Evolutionary conservation across 1,140 invertebrate genomes (phyloP).

Genomic region (Drosophila mojavensis): DNA sequence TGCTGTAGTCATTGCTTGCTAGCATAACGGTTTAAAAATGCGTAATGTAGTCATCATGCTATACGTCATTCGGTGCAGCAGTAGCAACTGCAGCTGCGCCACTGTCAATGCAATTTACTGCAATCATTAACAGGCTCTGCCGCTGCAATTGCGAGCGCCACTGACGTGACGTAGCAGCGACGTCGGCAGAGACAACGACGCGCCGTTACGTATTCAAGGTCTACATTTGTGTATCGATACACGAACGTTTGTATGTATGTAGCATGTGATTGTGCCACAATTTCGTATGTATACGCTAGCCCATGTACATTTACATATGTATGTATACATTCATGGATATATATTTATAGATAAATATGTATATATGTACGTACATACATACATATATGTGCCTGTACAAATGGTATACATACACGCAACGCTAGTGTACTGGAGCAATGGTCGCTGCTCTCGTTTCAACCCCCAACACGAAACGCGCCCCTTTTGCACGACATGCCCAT

Average conservation of each 20-base stretch:
- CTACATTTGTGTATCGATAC: conserved; percentile 71
- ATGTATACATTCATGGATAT: conserved; percentile 9
- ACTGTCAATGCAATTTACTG: conserved; percentile 7
- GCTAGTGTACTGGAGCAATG: conserved; percentile 26
- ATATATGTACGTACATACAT: neutral
- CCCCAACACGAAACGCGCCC: conserved; percentile 48
- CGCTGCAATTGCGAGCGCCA: conserved; percentile 13
- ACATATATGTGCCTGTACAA: conserved; percentile 21
- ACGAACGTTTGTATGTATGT: conserved; percentile 24
- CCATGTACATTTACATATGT: conserved; percentile 14
- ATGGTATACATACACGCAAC: conserved; percentile 44
- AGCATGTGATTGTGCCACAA: conserved; percentile 21
- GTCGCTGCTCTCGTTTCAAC: conserved; percentile 40
- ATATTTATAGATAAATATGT: neutral
- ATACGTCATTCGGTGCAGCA: conserved; percentile 23
- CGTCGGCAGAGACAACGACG: conserved; percentile 24
- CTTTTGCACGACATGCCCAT: conserved; percentile 38
- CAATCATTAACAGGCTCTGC: conserved; percentile 29
- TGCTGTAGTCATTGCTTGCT: neutral
- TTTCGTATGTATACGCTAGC: conserved; percentile 39
- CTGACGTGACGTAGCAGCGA: conserved; percentile 42
- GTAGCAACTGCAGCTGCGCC: neutral
- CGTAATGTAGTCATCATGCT: conserved; percentile 2
- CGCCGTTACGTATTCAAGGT: conserved; percentile 70
- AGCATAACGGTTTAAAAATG: conserved; percentile 5